Conservation (phyloP, 2,797 vertebrate genomes). For the Eutrigla gurnardus region DNA sequence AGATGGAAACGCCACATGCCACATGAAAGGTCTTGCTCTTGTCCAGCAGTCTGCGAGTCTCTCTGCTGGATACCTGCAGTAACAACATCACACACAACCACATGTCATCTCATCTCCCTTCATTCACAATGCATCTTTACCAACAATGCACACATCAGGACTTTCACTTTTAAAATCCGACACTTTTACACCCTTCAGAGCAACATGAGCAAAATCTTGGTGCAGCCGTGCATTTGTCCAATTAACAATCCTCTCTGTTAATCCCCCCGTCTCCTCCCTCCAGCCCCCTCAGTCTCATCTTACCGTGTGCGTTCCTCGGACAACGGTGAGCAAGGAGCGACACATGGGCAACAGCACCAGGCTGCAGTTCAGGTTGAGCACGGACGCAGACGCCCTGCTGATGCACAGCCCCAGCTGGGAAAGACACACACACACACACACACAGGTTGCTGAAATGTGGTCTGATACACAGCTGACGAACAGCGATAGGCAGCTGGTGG, state of each 20-base stretch:
- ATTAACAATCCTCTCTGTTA: background rate
- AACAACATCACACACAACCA: background rate
- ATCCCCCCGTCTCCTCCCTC: background rate
- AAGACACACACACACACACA: slow-evolving; percentile 47
- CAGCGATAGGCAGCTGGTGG: slow-evolving; percentile 6
- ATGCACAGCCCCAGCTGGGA: slow-evolving; percentile 95
- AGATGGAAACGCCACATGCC: slow-evolving; percentile 91
- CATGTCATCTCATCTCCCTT: background rate
- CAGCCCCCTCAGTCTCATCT: slow-evolving; percentile 16
- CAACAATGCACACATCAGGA: background rate
- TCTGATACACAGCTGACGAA: background rate
- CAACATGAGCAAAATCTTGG: background rate
- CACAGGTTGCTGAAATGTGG: slow-evolving; percentile 9
- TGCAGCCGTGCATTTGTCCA: background rate
- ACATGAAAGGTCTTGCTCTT: slow-evolving; percentile 96
- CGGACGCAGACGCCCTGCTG: slow-evolving; percentile 95
- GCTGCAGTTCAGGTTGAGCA: slow-evolving; percentile 97
- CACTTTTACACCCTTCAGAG: background rate
- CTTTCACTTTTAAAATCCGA: background rate
- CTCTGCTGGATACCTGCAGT: slow-evolving; percentile 90
- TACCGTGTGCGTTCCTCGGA: slow-evolving; percentile 91
- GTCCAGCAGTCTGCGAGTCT: slow-evolving; percentile 91
- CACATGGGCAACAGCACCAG: slow-evolving; percentile 95
- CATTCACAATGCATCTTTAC: background rate
- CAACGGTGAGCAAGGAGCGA: slow-evolving; percentile 88